Percentiles rank a stretch among this genome's conserved stretches.
phyloP scores from a whole-genome alignment of 2,113 vertebrate species.

The Zingel zingel region DNA sequence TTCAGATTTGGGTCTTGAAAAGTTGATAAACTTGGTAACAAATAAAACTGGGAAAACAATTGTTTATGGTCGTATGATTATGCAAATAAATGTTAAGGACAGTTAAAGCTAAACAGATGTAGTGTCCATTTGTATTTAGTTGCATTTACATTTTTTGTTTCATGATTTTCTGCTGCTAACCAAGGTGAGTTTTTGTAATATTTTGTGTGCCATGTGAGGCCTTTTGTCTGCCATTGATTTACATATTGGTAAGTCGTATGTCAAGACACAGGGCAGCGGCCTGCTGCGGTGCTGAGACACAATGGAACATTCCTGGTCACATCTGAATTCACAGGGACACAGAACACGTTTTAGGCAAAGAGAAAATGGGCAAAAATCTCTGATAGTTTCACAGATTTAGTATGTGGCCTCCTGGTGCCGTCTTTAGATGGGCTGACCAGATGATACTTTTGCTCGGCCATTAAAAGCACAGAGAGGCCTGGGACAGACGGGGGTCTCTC shows the following conservation, averaged over 20 bases:
- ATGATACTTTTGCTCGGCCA: slow-evolving; percentile 71
- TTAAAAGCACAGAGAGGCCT: slow-evolving; percentile 69
- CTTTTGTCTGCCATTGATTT: slow-evolving; percentile 11
- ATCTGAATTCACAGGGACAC: slow-evolving; percentile 62
- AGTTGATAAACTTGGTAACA: no score
- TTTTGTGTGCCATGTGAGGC: not conserved
- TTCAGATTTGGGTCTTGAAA: not conserved
- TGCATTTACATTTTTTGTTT: not conserved
- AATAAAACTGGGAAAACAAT: not conserved
- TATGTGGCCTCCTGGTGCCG: slow-evolving; percentile 68
- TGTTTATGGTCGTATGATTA: not conserved
- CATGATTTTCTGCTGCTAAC: not conserved
- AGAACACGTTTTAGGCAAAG: slow-evolving; percentile 11
- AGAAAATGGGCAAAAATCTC: slow-evolving; percentile 52
- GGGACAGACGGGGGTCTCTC: slow-evolving; percentile 79
- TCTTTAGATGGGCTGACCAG: slow-evolving; percentile 65
- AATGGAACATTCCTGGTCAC: slow-evolving; percentile 70
- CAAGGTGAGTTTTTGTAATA: not conserved
- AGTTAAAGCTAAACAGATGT: not conserved
- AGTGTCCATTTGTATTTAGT: not conserved
- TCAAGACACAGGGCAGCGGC: slow-evolving; percentile 44
- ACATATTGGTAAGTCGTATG: slow-evolving; percentile 42
- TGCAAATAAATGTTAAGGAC: not conserved
- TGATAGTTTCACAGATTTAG: slow-evolving; percentile 54
- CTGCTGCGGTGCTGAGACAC: slow-evolving; percentile 61